Evolutionary conservation across 2,113 vertebrate species (phyloP).

Genomic region (Myrmecobius fasciatus): DNA sequence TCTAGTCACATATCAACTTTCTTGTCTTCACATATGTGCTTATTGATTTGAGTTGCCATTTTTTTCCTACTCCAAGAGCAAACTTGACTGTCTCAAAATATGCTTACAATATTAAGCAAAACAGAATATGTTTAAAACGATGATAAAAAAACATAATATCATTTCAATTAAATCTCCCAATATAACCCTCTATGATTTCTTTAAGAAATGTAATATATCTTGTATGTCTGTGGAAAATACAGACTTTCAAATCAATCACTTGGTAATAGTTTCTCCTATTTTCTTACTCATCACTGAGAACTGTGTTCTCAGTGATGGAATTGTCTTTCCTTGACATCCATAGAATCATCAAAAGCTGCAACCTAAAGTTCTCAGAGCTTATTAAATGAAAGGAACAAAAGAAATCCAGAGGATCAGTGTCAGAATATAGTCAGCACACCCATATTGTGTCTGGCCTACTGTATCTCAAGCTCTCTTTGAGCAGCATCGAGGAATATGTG

Average conservation of each 20-base stretch:
- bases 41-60: not conserved
- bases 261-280: conserved; percentile 23
- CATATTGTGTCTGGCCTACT: conserved; percentile 37
- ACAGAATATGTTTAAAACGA: conserved; percentile 19
- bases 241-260: conserved; percentile 38
- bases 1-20: not conserved
- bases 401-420: conserved; percentile 13
- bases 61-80: not conserved
- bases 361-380: conserved; percentile 22
- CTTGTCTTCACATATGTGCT: not conserved
- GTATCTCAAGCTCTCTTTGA: not conserved
- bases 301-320: conserved; percentile 28
- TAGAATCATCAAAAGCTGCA: conserved; percentile 20
- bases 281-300: conserved; percentile 18
- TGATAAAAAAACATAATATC: not conserved
- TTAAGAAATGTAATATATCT: conserved; percentile 4
- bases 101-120: conserved; percentile 23
- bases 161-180: conserved; percentile 12
- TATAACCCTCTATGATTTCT: conserved; percentile 3
- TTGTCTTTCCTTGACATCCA: conserved; percentile 35
- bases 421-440: not conserved
- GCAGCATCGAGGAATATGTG: conserved; percentile 8
- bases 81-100: not conserved
- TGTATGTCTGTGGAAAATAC: conserved; percentile 31
- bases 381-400: conserved; percentile 32